Evolutionary conservation across 2,113 vertebrate genomes (phyloP).

Genomic region (Oncorhynchus clarkii): DNA sequence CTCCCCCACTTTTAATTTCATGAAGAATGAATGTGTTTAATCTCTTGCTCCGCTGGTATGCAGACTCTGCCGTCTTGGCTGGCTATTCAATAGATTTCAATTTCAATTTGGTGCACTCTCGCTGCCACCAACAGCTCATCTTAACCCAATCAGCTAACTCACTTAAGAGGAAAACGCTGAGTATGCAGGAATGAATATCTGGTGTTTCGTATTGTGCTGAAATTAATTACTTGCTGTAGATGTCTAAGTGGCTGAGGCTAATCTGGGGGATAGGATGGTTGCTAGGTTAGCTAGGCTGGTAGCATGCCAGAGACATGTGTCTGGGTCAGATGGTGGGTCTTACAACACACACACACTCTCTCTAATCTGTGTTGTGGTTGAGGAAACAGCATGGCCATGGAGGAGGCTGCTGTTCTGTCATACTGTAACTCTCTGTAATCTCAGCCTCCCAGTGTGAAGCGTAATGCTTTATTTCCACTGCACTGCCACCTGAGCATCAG

Average conservation of each 20-base stretch:
- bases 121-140: background rate
- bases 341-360: background rate
- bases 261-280: background rate
- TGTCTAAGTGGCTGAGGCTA: background rate
- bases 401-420: background rate
- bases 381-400: background rate
- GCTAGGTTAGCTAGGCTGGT: background rate
- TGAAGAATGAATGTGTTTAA: conserved; percentile 6
- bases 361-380: background rate
- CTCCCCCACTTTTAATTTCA: background rate
- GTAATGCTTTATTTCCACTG: background rate
- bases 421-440: background rate
- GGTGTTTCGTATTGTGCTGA: background rate
- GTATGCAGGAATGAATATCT: background rate
- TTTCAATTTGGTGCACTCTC: background rate
- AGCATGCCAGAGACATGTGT: background rate
- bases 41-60: conserved; percentile 2
- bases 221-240: background rate
- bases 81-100: background rate
- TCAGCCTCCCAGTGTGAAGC: background rate
- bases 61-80: background rate
- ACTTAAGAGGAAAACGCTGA: background rate
- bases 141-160: background rate
- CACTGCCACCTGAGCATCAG: background rate
- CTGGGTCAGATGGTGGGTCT: background rate